Base-by-base conservation (phyloP, 2,888 invertebrate genomes). In the Trissolcus brochymenae region DNA sequence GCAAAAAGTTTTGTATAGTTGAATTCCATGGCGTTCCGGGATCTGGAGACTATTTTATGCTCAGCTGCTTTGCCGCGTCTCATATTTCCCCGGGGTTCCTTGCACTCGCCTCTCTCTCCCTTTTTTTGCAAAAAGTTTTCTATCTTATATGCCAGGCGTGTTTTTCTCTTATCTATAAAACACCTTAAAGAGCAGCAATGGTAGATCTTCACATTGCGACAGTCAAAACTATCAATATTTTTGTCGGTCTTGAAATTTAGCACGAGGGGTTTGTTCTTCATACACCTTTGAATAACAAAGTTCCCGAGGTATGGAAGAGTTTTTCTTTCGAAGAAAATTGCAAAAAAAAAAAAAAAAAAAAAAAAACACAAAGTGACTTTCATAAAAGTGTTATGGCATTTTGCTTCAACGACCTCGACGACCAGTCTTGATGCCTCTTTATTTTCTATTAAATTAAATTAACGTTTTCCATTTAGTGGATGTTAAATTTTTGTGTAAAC, bases 61-160 rank as follows among this genome's bases (percentile, higher is more conserved):
- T 87, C 84, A 85, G 85, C 84, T 87, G 85, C 87, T 82, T 82
- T 84, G 82, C 85, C 86, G 84, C 86, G 85, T 87, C 84, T 87
- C 86, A 86, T 88, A 87, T 85, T 85, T 85, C 84, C 82, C 80
- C 75, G 82, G 79, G 81, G 82, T 81, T 79, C 81, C 81, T 80
- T 76, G 78, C 81, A 72, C 80, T 80, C 35, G 35, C 35, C 35
- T 35, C 76, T 76, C 76, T 74, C 80, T 79, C 57, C 76, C 61
- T 59, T 71, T 35, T 35, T 35, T 35, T 66, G 65, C 49, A 67
- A 40, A 67, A 61, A 67, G 66, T 76, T 72, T 67, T 72, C 76
- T 67, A 61, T 76, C 76, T 76, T 72, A 41, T 25, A 72, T 72
- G 72, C 66, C 67, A 65, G 71, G 51, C 66, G 66, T 61, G 71